These are phyloP conservation scores for Notechis scutatus DNA, from an alignment of 2,113 vertebrate genomes.

Conservation along the genomic window DNA sequence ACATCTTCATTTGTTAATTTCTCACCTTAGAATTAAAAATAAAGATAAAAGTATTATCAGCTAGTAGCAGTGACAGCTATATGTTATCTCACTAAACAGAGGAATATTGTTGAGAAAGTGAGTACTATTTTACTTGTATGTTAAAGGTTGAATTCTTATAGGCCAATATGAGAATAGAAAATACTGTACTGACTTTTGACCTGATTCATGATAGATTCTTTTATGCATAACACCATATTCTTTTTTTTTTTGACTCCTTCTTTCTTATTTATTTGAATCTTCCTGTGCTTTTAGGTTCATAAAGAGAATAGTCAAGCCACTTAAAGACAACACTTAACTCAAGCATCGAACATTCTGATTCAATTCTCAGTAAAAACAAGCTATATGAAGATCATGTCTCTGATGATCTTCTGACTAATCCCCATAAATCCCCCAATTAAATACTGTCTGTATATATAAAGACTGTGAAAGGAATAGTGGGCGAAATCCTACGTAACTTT, in stretches of 20 bases:
- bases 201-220: not conserved
- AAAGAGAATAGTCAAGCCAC: not conserved
- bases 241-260: not conserved
- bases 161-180: not conserved
- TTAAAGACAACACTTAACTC: not conserved
- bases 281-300: not conserved
- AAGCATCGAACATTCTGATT: not conserved
- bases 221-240: not conserved
- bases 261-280: not conserved
- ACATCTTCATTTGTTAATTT: conserved; percentile 39
- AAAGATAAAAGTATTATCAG: not conserved
- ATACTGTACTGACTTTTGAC: not conserved
- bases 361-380: not conserved
- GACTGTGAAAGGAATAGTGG: not conserved
- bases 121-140: not conserved
- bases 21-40: conserved; percentile 53
- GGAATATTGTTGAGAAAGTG: not conserved
- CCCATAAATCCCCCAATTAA: not conserved
- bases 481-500: not conserved
- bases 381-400: not conserved
- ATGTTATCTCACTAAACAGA: not conserved
- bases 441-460: not conserved
- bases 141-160: not conserved
- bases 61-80: not conserved
- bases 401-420: not conserved